These are phyloP conservation scores for Sphaerodactylus townsendi DNA, from an alignment of 2,113 vertebrate genomes.

Conservation along the genomic window DNA sequence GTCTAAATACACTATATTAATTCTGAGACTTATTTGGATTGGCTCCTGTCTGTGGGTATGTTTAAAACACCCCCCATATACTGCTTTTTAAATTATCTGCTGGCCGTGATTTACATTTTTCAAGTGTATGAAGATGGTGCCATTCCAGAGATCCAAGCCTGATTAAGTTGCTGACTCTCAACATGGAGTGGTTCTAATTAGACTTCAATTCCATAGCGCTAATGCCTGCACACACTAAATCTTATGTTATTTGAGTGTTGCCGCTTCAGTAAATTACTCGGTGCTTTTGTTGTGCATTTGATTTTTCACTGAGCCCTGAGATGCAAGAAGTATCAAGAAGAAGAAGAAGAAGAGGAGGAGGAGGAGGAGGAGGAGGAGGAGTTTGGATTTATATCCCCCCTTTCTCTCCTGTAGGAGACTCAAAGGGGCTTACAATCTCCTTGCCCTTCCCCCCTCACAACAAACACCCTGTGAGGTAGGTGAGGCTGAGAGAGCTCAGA, in stretches of 20 bases:
- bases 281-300: constrained; percentile 16
- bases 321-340: background rate
- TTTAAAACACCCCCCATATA: background rate
- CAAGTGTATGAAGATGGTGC: background rate
- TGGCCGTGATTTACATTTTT: background rate
- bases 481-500: too few relatives aligned
- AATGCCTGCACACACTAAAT: constrained; percentile 14
- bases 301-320: background rate
- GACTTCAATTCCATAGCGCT: constrained; percentile 28
- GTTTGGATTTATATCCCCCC: too few relatives aligned
- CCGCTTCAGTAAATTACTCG: constrained; percentile 4
- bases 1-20: too few relatives aligned
- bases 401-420: too few relatives aligned
- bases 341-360: too few relatives aligned
- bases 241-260: constrained; percentile 16
- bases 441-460: too few relatives aligned
- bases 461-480: too few relatives aligned
- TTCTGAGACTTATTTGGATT: background rate
- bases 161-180: constrained; percentile 27
- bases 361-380: too few relatives aligned
- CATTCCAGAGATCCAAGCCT: constrained; percentile 27
- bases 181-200: constrained; percentile 16
- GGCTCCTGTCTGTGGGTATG: background rate
- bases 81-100: background rate
- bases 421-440: too few relatives aligned